phyloP scores from a whole-genome alignment of 1,140 invertebrate genomes.

The Phthorimaea operculella region DNA sequence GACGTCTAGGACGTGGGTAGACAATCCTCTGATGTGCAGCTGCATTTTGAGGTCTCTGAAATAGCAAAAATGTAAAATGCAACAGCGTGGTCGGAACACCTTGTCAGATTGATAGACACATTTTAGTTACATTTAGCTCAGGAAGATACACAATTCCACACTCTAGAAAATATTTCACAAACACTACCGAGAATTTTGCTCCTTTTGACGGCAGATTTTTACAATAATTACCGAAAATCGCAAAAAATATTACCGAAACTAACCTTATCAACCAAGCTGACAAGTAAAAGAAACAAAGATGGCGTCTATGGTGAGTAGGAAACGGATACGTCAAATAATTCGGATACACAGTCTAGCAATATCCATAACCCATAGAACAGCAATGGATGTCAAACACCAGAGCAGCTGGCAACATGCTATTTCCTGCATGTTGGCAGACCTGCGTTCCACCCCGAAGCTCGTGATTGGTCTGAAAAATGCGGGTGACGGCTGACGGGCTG shows the following conservation, averaged over 20 bases:
- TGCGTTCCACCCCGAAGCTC: conserved; percentile 44
- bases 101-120: too few species aligned
- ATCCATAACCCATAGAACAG: too few species aligned
- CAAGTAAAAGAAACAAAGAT: conserved; percentile 61
- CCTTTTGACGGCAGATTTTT: background rate
- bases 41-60: conserved; percentile 64
- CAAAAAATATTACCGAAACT: conserved; percentile 26
- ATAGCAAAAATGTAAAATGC: conserved; percentile 26
- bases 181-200: conserved; percentile 5
- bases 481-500: conserved; percentile 38
- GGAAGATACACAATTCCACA: too few species aligned
- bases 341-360: too few species aligned
- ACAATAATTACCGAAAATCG: conserved; percentile 8
- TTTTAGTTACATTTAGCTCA: too few species aligned
- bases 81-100: conserved; percentile 40
- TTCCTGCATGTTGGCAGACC: conserved; percentile 26
- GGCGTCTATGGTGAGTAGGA: conserved; percentile 47
- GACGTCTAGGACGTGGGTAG: conserved; percentile 63
- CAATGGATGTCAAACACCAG: too few species aligned
- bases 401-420: too few species aligned
- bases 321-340: conserved; percentile 23
- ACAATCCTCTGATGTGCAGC: conserved; percentile 65
- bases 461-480: conserved; percentile 55
- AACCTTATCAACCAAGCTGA: conserved; percentile 59
- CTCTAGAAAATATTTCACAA: conserved; percentile 6